A percentile compares a stretch with the other conserved stretches of the same genome.
These are phyloP conservation scores for Onthophagus taurus DNA, from an alignment of 1,140 invertebrate genomes.

Conservation along the genomic window DNA sequence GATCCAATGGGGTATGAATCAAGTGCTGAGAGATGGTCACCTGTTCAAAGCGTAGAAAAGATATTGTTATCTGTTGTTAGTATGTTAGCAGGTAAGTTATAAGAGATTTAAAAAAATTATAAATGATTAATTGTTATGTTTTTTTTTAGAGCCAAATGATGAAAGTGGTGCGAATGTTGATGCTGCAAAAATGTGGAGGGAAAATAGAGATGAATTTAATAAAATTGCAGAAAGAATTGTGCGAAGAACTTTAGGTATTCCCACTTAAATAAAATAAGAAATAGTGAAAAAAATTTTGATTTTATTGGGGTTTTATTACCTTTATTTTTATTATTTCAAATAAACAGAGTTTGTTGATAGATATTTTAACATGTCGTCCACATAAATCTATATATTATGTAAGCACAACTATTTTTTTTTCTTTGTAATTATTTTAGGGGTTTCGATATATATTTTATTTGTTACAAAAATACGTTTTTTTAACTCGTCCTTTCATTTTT, in stretches of 20 bases:
- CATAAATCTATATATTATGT: too few relatives aligned
- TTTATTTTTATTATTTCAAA: too few relatives aligned
- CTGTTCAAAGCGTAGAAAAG: constrained; percentile 98
- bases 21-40: constrained; percentile 95
- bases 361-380: too few relatives aligned
- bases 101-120: neutral
- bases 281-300: too few relatives aligned
- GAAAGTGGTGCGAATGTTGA: constrained; percentile 99
- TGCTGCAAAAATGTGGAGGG: constrained; percentile 99
- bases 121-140: neutral
- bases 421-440: too few relatives aligned
- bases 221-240: constrained; percentile 87
- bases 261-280: constrained; percentile 27
- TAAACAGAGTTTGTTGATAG: too few relatives aligned
- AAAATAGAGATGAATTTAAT: constrained; percentile 90
- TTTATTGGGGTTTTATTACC: too few relatives aligned
- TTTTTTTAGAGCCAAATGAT: constrained; percentile 85
- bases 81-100: constrained; percentile 77
- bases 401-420: too few relatives aligned
- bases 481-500: too few relatives aligned
- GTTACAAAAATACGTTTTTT: too few relatives aligned
- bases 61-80: constrained; percentile 97
- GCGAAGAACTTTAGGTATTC: constrained; percentile 73
- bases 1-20: constrained; percentile 99
- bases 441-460: too few relatives aligned